These are phyloP conservation scores for Agrilus planipennis DNA, from an alignment of 1,140 invertebrate species.

Conservation along the genomic window DNA sequence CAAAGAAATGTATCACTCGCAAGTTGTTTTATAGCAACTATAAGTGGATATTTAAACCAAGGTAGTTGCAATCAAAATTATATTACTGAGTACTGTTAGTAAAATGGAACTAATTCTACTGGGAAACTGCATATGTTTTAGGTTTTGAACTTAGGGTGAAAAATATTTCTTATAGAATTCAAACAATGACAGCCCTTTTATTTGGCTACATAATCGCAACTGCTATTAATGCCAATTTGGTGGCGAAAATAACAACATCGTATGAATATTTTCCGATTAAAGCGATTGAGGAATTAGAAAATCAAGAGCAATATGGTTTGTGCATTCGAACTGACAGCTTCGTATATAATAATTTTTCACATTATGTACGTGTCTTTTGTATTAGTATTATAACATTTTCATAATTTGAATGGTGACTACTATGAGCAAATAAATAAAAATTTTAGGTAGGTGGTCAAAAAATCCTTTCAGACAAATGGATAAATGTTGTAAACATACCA, in stretches of 20 bases:
- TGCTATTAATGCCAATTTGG: conserved; percentile 25
- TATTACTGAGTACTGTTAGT: too few relatives aligned
- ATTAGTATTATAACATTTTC: too few relatives aligned
- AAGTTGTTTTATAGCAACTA: conserved; percentile 21
- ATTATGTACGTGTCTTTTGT: too few relatives aligned
- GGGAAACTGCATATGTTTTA: too few relatives aligned
- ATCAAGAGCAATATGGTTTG: conserved; percentile 16
- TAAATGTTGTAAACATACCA: too few relatives aligned
- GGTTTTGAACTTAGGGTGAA: conserved; percentile 21
- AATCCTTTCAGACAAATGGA: too few relatives aligned
- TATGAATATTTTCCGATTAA: conserved; percentile 18
- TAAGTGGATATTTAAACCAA: conserved; percentile 26
- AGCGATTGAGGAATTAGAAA: conserved; percentile 16
- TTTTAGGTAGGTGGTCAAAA: too few relatives aligned
- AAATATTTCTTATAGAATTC: conserved; percentile 20
- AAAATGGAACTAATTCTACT: too few relatives aligned
- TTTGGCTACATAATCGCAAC: conserved; percentile 22
- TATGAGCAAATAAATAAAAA: conserved; percentile 13
- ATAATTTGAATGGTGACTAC: too few relatives aligned
- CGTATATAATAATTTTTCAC: conserved; percentile 27
- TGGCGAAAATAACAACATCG: conserved; percentile 21
- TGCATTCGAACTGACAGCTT: conserved; percentile 27
- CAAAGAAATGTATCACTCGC: conserved; percentile 22
- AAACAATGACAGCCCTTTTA: conserved; percentile 21
- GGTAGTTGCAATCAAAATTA: conserved; percentile 14